Evolutionary conservation across 2,797 vertebrate genomes (phyloP), one percentile per base, ranked within the genome.

Genomic region (Hippoglossus hippoglossus): DNA sequence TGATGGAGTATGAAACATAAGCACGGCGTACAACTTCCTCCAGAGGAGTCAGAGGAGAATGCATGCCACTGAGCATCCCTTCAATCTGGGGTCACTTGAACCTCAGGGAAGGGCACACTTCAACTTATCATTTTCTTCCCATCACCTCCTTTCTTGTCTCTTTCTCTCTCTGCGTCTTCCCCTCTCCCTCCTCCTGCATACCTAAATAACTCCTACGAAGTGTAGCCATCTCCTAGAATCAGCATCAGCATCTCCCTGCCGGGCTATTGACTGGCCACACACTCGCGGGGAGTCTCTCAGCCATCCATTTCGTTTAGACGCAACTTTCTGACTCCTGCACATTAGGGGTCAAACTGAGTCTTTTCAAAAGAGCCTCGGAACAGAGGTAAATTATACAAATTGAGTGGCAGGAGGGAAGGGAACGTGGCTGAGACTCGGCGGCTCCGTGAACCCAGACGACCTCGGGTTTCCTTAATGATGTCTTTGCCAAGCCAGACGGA

Each of bases 381-480:
- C 21, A 18, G 67, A 83, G 76, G 85, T 86, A 84, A 91, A 91
- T 90, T 90, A 91, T 72, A 87, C 88, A 93, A 91, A 93, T 90
- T 89, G 87, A 93, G 83, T 79, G 90, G 87, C 82, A 83, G 79
- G 80, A 85, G 77, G 79, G 74, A 85, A 76, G 73, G 86, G 71
- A 78, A 83, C 18, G 55, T 46, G 26, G 82, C 75, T 53, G 77
- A 84, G 72, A 34, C 80, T 71, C 64, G 0, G 70, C 70, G 65
- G 73, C 67, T 67, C 76, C 1, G 34, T 89, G 91, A 92, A 91
- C 92, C 81, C 76, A 39, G 50, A 46, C 64, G 68, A 92, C 91
- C 91, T 74, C 67, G 0, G 71, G 79, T 81, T 90, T 88, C 73
- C 87, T 89, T 94, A 93, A 94, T 92, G 87, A 93, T 91, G 87